Evolutionary conservation across 2,113 vertebrate species (phyloP), one percentile per base, ranked within the genome.

Genomic region (Grammomys dolichurus): DNA sequence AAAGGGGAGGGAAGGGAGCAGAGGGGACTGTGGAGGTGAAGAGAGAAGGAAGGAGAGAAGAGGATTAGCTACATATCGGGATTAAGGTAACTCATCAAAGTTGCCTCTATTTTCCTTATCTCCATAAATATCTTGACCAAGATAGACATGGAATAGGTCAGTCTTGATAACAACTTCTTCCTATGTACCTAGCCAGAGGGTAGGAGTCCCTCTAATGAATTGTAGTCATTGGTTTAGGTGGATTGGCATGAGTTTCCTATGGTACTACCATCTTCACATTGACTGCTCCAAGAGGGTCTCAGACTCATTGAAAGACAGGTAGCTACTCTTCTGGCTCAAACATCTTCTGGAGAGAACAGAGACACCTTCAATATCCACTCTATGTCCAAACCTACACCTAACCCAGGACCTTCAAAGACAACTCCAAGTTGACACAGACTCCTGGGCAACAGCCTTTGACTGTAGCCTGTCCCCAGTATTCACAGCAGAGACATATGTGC

Each of bases 161-260:
- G 77, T 58, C 78, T 54, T 33, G 69, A 65, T 16, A 70, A 33
- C 14, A 46, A 70, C 22, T 13, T 26, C 4, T n/a, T 48, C 60
- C 11, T 11, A 69, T 0, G 0, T 40, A 36, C 17, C 20, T 3
- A 70, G 19, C 1, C 92, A 72, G 85, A 81, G 56, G 16, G 54
- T 40, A 14, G 5, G 13, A 75, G 65, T 11, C 46, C n/a, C 65
- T 80, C 26, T 24, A 33, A 48, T 56, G 46, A 36, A 1, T 36
- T 0, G 0, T 24, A 87, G 19, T 1, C 17, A 33, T 63, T 13
- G 9, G 0, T 9, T 20, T 16, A 11, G 11, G 10, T 10, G 7
- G 12, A 16, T 17, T 14, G 17, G 10, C 31, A 51, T 0, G 0
- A 13, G 33, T 40, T n/a, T 19, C n/a, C 20, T 58, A 13, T 7